Evolutionary conservation across 2,797 vertebrate species (phyloP), one percentile per base, ranked within the genome.

Genomic region (Karalla daura): DNA sequence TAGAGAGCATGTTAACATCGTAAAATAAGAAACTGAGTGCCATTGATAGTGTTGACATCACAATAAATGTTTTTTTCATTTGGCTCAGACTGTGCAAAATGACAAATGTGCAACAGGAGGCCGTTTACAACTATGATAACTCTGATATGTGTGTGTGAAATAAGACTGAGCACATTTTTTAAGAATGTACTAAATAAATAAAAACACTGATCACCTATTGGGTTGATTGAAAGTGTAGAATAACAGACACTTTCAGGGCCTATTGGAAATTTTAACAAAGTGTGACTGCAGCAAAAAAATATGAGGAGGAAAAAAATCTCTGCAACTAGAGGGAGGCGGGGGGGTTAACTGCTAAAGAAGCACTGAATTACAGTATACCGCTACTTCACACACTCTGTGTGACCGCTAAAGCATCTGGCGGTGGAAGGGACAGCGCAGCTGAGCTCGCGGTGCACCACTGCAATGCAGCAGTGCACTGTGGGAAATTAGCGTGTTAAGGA

Each of bases 381-480:
- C 39, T 75, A 66, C 43, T 77, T 77, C 60, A 70, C 52, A 69
- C 62, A 69, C 53, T 64, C 41, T 67, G 70, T 69, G 49, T 59
- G 70, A 75, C 61, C 67, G 13, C 70, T 55, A n/a, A 69, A 71
- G 60, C 73, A 64, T 84, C 77, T 81, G 50, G 59, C 73, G 65
- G 68, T 68, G 63, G 55, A 67, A 46, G 66, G 71, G 73, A 67
- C 58, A 76, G 70, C 69, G 81, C 81, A 85, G 86, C 78, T 71
- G 80, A 78, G 81, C 66, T 67, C 43, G 65, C 75, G 62, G 68
- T 65, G 61, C 83, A 88, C 72, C 84, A 82, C 90, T 84, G 89
- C 89, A 91, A 88, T 92, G 91, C 90, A 89, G 86, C 81, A 91
- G 76, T 84, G 86, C 87, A 90, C 83, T 89, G 85, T 90, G 89